Base-by-base conservation (phyloP, 2,113 vertebrate species). In the Zingel zingel region DNA sequence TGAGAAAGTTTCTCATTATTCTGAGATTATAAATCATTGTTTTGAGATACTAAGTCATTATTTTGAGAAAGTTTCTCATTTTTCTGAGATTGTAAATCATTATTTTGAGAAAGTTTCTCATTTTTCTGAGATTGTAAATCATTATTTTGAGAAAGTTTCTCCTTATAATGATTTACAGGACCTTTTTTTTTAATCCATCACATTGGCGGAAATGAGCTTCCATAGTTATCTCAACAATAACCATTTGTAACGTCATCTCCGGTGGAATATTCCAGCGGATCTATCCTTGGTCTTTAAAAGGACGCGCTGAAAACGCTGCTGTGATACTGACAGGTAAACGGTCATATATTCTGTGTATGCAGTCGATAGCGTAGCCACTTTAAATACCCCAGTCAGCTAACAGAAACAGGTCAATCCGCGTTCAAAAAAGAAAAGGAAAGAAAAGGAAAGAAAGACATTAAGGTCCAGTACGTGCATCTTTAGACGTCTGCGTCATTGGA, bases 181-280 rank as follows among this genome's bases (percentile, higher is more conserved):
- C 39, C 39, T 39, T 39, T 39, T 43, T 43, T 10, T 43, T 43
- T 11, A 43, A 43, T 43, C 39, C 39, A 43, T 43, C 39, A 11
- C 39, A 43, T 43, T 43, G 39, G 39, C 39, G 39, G 39, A 43
- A 43, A 43, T 43, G 39, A 43, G 39, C 39, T 43, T 43, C 39
- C 39, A 43, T 43, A 43, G 39, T 0, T 43, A 9, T 43, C 10
- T 43, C 39, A 43, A 10, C 39, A 3, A 3, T 43, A 11, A 43
- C 39, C 39, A 43, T 11, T 43, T 0, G 39, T 10, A 43, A 43
- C 93, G 95, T 95, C 94, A 96, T 74, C 80, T 96, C 95, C 95
- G 94, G 86, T 94, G 91, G 95, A 96, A 95, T 90, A 86, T 95
- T 95, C 92, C 85, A 94, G 89, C 45, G 58, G 77, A 78, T 48